A percentile compares a stretch with the other conserved stretches of the same genome.
These are phyloP conservation scores for Parasteatoda lunata DNA, from an alignment of 2,888 invertebrate species.

Conservation along the genomic window DNA sequence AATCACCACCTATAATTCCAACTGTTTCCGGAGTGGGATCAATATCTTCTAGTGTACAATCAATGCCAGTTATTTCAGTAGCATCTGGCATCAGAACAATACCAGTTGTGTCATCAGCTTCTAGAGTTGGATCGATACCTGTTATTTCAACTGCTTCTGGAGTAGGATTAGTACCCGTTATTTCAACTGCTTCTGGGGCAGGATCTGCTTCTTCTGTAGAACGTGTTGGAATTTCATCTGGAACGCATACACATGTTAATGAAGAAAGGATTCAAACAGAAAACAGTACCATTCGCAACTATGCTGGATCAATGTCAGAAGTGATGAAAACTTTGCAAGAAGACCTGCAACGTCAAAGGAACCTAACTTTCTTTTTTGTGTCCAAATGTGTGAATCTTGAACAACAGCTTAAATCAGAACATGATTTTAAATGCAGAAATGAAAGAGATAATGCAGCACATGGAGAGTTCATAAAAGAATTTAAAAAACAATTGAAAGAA, in stretches of 20 bases:
- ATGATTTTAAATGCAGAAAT: background rate
- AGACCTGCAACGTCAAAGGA: constrained; percentile 26
- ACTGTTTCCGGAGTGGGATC: too few relatives aligned
- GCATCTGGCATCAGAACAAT: too few relatives aligned
- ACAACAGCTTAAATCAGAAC: constrained; percentile 22
- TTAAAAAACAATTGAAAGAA: constrained; percentile 35
- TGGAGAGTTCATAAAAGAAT: constrained; percentile 4
- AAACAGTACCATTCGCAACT: background rate
- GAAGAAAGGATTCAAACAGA: background rate
- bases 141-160: background rate
- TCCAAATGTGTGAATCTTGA: constrained; percentile 43
- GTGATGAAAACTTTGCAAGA: constrained; percentile 11
- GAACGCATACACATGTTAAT: constrained; percentile 1
- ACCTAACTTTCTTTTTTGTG: constrained; percentile 12
- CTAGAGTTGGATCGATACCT: background rate
- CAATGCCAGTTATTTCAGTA: too few relatives aligned
- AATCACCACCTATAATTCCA: background rate
- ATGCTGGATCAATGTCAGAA: background rate
- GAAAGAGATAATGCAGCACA: constrained; percentile 25
- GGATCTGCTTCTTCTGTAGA: background rate
- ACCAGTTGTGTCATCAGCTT: background rate
- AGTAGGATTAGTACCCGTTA: background rate
- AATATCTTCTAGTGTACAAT: too few relatives aligned
- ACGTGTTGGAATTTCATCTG: background rate
- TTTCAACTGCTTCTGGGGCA: background rate